Evolutionary conservation across 2,797 vertebrate genomes (phyloP).

Genomic region (Hipposideros larvatus): DNA sequence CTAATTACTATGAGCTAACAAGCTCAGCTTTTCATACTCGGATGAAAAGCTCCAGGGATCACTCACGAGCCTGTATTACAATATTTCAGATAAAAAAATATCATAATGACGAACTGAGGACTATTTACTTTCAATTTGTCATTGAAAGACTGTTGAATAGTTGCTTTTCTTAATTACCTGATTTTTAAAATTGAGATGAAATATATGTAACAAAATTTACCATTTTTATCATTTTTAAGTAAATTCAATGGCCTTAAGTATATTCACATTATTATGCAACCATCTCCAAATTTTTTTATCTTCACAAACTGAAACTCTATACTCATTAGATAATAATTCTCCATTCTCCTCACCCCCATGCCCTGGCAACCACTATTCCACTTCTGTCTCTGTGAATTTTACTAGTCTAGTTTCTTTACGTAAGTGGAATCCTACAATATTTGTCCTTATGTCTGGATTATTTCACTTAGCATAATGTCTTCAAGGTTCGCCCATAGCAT

Average conservation of each 20-base stretch:
- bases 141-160: neutral
- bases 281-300: neutral
- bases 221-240: neutral
- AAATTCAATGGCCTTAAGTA: neutral
- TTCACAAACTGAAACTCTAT: neutral
- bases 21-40: too few relatives aligned
- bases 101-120: neutral
- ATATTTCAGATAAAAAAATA: neutral
- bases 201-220: neutral
- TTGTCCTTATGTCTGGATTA: neutral
- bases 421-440: neutral
- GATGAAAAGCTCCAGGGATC: neutral
- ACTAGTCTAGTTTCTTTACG: neutral
- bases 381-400: neutral
- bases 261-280: neutral
- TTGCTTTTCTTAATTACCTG: neutral
- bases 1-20: too few relatives aligned
- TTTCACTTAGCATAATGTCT: neutral
- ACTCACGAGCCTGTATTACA: neutral
- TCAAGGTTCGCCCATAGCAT: neutral
- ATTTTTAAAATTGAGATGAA: neutral
- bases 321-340: neutral
- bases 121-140: neutral
- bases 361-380: neutral
- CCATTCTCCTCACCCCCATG: neutral